Evolutionary conservation across 2,888 invertebrate genomes (phyloP), one percentile per base, ranked within the genome.

Genomic region (Harmothoe impar): DNA sequence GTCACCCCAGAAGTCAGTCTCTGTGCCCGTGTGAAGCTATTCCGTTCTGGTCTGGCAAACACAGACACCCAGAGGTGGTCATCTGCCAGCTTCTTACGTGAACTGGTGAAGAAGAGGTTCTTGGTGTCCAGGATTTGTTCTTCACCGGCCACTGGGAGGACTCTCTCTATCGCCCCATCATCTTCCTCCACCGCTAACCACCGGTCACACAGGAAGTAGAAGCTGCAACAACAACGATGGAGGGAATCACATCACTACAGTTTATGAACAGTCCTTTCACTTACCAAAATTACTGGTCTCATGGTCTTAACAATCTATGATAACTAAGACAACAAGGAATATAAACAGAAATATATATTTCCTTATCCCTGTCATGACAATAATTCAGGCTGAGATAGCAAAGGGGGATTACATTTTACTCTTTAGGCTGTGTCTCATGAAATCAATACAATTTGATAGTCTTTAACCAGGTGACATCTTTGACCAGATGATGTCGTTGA

Each of bases 141-240:
- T 33, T 93, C 92, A 20, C 94, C 94, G 17, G 95, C 94, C 0
- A 95, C 95, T 17, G 95, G 95, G 10, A 96, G 91, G 1, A 96
- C 91, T 23, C 96, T 93, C 91, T 96, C 96, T 52, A 96, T 94
- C 93, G 95, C 93, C 0, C 95, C 95, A 92, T 96, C 96, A 1
- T 94, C 96, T 90, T 94, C 93, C 90, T 96, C 96, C 3, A 95
- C 93, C 25, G 95, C 95, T 54, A 96, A 93, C 96, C 96, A 96
- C 25, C 93, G 91, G 89, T 96, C 94, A 89, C 94, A 94, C 43
- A 95, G 89, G 90, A 95, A 95, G 43, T 89, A 62, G 68, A 89
- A 92, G 88, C 92, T 92, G 77, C 12, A 90, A 29, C 31, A 62
- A 52, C 54, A 52, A 52, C n/a, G n/a, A n/a, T n/a, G n/a, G n/a